Conservation (phyloP, 1,140 invertebrate genomes). For the Aplysia californica region DNA sequence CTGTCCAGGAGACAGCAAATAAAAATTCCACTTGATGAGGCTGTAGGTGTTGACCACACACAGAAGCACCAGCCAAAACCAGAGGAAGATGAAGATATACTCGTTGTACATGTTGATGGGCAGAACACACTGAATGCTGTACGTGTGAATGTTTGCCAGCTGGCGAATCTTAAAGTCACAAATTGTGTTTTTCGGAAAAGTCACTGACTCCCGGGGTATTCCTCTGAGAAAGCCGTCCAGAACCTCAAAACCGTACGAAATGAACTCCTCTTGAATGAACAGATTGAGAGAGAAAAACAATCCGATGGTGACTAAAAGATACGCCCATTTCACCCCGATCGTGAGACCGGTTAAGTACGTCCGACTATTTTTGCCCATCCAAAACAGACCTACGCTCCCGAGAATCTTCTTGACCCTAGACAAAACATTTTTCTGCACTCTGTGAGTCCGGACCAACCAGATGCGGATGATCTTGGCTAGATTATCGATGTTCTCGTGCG, state of each 20-base stretch:
- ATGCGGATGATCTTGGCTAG: conserved; percentile 8
- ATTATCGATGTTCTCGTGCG: not conserved
- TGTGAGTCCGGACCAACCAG: not conserved
- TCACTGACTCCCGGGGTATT: not conserved
- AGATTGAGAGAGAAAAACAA: not conserved
- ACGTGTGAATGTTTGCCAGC: conserved; percentile 56
- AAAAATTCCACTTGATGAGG: conserved; percentile 53
- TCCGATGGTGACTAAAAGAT: not conserved
- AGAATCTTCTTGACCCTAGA: not conserved
- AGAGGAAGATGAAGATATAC: conserved; percentile 68
- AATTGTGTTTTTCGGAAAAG: conserved; percentile 69
- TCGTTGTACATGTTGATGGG: conserved; percentile 72
- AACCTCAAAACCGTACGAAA: conserved; percentile 10
- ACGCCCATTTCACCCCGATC: not conserved
- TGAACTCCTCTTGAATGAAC: conserved; percentile 23
- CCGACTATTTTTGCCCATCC: not conserved
- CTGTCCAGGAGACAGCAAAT: conserved; percentile 38
- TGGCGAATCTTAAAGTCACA: conserved; percentile 70
- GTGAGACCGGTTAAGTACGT: conserved; percentile 2
- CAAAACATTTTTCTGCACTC: not conserved
- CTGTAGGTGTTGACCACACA: conserved; percentile 50
- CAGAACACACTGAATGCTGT: conserved; percentile 69
- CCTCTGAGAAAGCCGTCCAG: conserved; percentile 7
- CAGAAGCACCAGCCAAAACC: conserved; percentile 55
- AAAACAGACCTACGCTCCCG: conserved; percentile 6